Base-by-base conservation (phyloP, 2,888 invertebrate genomes). In the Archips crataeganus region DNA sequence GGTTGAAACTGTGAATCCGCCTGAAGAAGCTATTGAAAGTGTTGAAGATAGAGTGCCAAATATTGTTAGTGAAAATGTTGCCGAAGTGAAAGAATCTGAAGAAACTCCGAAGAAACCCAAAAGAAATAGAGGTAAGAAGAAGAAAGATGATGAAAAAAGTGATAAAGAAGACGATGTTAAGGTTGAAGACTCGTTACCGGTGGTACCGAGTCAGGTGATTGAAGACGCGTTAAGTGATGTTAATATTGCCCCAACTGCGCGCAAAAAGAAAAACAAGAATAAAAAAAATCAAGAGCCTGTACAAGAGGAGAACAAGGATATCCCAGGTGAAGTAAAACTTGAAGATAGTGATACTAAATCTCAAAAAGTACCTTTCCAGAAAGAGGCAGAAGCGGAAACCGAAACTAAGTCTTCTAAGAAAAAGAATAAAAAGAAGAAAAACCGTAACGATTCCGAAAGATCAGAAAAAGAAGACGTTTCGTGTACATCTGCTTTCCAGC, bases 101-200 rank as follows among this genome's bases (percentile, higher is more conserved):
- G 85, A 87, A 70, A 80, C 81, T 23, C 95, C 94, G 0, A 90
- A 91, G n/a, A 94, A 94, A 81, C 95, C 95, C 0, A 94, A 94
- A 80, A 83, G 95, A 76, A 92, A 89, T 67, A 87, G 90, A 84
- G 89, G 90, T 75, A 94, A 93, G 77, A 95, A 94, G 79, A 94
- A 93, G 77, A 90, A 82, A 76, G 79, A 74, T 66, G 75, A 77
- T 61, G 78, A 79, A 57, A 80, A 82, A 51, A 77, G 77, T 47
- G 72, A 78, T 8, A 80, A 82, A 34, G 79, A 79, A 68, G 78
- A 80, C 1, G 74, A 76, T 3, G 64, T 15, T 51, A 72, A 71
- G 66, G 65, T 70, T 62, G 34, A 47, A 42, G 78, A 77, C 65
- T 39, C 45, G 69, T 63, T 74, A n/a, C 13, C 11, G 1, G 45